Evolutionary conservation across 1,140 invertebrate species (phyloP), one percentile per base, ranked within the genome.

Genomic region (Drosophila punjabiensis): DNA sequence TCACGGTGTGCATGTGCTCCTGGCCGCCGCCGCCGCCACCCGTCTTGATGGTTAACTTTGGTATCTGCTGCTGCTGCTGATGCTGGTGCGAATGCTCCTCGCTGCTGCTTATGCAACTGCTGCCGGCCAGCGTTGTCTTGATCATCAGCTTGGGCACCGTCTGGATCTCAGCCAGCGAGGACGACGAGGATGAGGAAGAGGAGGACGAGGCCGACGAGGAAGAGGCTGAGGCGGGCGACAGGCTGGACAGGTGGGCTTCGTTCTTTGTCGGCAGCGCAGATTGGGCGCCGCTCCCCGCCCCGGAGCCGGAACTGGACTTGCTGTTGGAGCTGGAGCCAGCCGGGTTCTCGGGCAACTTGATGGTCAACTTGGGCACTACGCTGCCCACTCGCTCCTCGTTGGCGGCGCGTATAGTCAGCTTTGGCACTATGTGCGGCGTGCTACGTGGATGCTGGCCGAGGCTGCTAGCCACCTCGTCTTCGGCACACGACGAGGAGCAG

Each of bases 121-220:
- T 88, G 11, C 86, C 87, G 9, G 80, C 61, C 30, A 81, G 71
- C 50, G 82, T 92, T 18, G 92, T 91, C 69, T 93, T 93, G 32
- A 93, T 93, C 69, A 92, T 93, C 53, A 93, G 74, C 61, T 93
- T 93, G 13, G 92, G 92, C 65, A 93, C 87, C n/a, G 76, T 74
- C 47, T 52, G 85, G 59, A 56, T 56, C 55, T 76, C 64, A 7
- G 65, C 45, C 45, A 81, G 55, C 18, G 84, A 84, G 18, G 76
- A 70, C 7, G 64, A 62, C 13, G 84, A 89, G 1, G 82, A 89
- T 11, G 82, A 86, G 0, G 71, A 75, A 1, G 68, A 84, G 8
- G 81, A 74, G 10, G 66, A 66, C 13, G 84, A 89, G 1, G 82
- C 85, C 8, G 82, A 87, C 6, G 79, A 80, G 3, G 86, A 90